Percentiles rank a stretch among this genome's conserved stretches.
phyloP scores from a whole-genome alignment of 1,140 invertebrate genomes.

The Heliconius hermathena region DNA sequence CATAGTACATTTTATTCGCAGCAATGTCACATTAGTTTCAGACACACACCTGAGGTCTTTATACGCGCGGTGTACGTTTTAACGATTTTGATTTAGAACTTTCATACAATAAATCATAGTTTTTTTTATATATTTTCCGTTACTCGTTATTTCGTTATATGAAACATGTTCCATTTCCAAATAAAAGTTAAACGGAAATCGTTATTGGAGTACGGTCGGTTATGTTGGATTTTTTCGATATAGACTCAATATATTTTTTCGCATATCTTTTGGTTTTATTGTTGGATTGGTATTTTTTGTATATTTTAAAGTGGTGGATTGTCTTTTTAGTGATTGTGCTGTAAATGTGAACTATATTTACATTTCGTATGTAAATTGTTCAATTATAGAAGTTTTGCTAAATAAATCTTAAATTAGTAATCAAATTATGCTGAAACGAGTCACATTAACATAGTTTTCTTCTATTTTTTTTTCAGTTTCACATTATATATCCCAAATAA shows the following conservation, averaged over 20 bases:
- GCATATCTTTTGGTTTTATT: conserved; percentile 1
- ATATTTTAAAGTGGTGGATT: no score
- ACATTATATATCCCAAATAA: no score
- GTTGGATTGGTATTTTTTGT: no score
- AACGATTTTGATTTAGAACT: conserved; percentile 40
- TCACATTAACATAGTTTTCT: no score
- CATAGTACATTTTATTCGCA: conserved; percentile 43
- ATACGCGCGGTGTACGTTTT: conserved; percentile 38
- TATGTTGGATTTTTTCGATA: conserved; percentile 1
- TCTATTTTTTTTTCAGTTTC: no score
- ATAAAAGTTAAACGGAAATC: conserved; percentile 2
- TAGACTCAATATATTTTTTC: neutral
- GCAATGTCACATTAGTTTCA: conserved; percentile 48
- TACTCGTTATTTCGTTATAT: conserved; percentile 3
- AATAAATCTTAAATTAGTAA: no score
- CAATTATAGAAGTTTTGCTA: no score
- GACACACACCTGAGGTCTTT: conserved; percentile 43
- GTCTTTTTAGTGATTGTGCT: no score
- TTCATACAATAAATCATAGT: conserved; percentile 19
- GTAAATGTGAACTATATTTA: no score
- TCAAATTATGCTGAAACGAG: no score
- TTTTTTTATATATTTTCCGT: conserved; percentile 2
- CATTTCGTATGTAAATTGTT: neutral
- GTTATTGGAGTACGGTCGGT: conserved; percentile 4
- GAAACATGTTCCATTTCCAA: conserved; percentile 7